Evolutionary conservation across 1,140 invertebrate genomes (phyloP).

Genomic region (Melanaphis sacchari): DNA sequence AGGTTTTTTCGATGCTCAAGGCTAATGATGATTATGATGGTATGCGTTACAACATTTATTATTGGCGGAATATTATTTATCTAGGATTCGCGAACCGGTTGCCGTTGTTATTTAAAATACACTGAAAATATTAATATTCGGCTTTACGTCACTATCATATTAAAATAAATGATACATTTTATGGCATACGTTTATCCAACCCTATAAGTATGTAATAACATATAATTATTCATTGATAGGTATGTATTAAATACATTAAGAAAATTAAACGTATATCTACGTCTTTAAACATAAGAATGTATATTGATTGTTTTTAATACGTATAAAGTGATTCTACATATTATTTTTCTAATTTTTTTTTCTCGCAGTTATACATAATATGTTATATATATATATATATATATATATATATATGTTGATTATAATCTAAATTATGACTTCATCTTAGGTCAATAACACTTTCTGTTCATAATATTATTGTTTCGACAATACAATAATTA

Average conservation of each 20-base stretch:
- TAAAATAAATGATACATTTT: constrained; percentile 18
- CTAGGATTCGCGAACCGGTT: not conserved
- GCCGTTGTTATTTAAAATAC: not conserved
- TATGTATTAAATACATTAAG: not conserved
- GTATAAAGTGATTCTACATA: not conserved
- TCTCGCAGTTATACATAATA: not conserved
- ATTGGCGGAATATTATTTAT: not conserved
- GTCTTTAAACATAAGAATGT: not conserved
- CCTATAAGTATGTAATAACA: not conserved
- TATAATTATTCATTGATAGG: not conserved
- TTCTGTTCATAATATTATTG: not conserved
- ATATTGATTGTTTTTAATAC: not conserved
- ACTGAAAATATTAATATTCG: not conserved
- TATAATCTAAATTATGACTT: not conserved
- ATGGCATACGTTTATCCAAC: not conserved
- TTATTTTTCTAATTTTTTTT: constrained; percentile 1
- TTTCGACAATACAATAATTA: too few relatives aligned
- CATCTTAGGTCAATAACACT: not conserved
- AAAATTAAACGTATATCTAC: not conserved
- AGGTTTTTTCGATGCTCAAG: not conserved
- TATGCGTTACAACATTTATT: not conserved
- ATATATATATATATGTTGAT: not conserved
- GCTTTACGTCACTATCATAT: not conserved
- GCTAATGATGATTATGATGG: not conserved
- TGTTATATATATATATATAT: not conserved